Percentiles rank a stretch among this genome's conserved stretches.
These are phyloP conservation scores for Keiferia lycopersicella DNA, from an alignment of 2,888 invertebrate species.

Conservation along the genomic window DNA sequence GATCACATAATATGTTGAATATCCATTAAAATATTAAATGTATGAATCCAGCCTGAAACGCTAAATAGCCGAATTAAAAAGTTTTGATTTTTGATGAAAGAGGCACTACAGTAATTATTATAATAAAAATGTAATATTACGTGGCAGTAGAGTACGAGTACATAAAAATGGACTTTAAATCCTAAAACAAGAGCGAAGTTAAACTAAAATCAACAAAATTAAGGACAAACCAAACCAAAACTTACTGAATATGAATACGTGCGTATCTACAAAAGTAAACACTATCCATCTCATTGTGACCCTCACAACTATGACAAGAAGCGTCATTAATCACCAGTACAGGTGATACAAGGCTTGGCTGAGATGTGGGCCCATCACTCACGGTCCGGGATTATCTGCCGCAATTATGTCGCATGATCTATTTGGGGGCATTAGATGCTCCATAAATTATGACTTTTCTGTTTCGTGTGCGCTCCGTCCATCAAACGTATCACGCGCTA, in stretches of 20 bases:
- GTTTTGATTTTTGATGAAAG: no score
- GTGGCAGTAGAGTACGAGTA: no score
- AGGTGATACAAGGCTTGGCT: slow-evolving; percentile 49
- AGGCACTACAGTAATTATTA: no score
- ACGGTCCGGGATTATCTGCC: slow-evolving; percentile 47
- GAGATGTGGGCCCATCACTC: slow-evolving; percentile 55
- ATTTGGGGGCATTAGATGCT: slow-evolving; percentile 25
- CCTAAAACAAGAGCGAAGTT: no score
- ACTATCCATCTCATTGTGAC: slow-evolving; percentile 28
- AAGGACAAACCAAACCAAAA: neutral
- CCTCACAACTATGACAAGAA: slow-evolving; percentile 39
- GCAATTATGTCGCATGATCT: slow-evolving; percentile 45
- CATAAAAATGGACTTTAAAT: no score
- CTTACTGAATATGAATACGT: neutral
- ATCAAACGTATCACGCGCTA: neutral
- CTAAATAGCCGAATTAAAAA: no score
- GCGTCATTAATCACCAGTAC: slow-evolving; percentile 50
- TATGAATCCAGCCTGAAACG: no score
- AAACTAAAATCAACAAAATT: no score
- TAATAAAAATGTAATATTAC: no score
- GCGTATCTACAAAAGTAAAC: slow-evolving; percentile 8
- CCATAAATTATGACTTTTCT: slow-evolving; percentile 24
- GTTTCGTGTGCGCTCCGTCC: slow-evolving; percentile 2
- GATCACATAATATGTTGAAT: no score
- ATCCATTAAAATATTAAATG: no score